Evolutionary conservation across 2,797 vertebrate species (phyloP).

Genomic region (Enteromius paludinosus): DNA sequence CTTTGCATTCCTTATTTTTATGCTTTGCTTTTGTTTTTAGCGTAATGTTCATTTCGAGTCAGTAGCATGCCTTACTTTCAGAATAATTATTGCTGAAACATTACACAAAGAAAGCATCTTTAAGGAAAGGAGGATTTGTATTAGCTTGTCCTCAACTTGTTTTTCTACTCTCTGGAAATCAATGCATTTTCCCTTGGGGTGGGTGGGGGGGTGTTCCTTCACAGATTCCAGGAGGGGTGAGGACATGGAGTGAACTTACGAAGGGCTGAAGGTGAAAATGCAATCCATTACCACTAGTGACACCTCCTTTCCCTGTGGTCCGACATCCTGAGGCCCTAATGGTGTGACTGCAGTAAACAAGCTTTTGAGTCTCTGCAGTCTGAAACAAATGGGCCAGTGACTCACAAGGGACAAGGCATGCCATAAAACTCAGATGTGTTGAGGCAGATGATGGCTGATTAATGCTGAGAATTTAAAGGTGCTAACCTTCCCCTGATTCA

Average conservation of each 20-base stretch:
- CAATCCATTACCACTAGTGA: conserved; percentile 42
- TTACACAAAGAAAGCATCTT: not conserved
- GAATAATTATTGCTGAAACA: not conserved
- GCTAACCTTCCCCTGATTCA: conserved; percentile 19
- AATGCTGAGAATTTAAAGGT: conserved; percentile 33
- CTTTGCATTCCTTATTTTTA: not conserved
- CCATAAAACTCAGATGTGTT: conserved; percentile 31
- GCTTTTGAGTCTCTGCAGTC: not conserved
- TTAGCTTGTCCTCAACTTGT: not conserved
- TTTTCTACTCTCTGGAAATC: not conserved
- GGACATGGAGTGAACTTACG: not conserved
- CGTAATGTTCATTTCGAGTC: not conserved
- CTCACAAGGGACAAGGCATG: conserved; percentile 25
- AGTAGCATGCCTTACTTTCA: not conserved
- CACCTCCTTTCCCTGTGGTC: conserved; percentile 33
- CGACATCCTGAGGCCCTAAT: conserved; percentile 24
- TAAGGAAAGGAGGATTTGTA: not conserved
- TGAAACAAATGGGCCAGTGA: conserved; percentile 32
- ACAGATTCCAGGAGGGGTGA: not conserved
- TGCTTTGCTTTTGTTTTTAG: not conserved
- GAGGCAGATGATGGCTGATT: conserved; percentile 10
- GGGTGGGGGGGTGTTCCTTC: not conserved
- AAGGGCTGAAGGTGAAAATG: conserved; percentile 39
- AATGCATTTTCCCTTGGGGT: not conserved
- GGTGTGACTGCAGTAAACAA: conserved; percentile 13